Evolutionary conservation across 2,888 invertebrate genomes (phyloP).

Genomic region (Lithosia quadra): DNA sequence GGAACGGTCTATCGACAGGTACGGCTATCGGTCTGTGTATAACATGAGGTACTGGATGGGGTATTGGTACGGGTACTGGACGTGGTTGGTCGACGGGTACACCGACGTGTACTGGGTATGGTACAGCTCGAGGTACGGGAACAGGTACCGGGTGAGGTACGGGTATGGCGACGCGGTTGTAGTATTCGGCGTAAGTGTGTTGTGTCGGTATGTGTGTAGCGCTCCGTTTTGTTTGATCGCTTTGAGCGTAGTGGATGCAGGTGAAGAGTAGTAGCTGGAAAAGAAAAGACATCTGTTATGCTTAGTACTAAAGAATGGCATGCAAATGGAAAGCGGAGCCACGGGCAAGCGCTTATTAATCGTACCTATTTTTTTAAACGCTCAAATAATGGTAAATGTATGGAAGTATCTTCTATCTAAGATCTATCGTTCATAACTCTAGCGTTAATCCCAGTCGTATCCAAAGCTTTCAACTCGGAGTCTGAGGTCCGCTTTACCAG

Average conservation of each 20-base stretch:
- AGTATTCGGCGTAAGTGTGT: slow-evolving; percentile 77
- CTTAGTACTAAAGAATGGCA: too few species aligned
- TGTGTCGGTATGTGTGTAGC: slow-evolving; percentile 62
- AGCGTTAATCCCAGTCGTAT: too few species aligned
- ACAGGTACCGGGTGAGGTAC: slow-evolving; percentile 82
- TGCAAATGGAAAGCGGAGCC: too few species aligned
- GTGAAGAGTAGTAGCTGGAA: slow-evolving; percentile 64
- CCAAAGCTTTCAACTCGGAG: too few species aligned
- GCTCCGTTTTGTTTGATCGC: slow-evolving; percentile 57
- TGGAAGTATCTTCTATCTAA: too few species aligned
- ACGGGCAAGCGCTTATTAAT: too few species aligned
- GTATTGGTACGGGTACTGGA: slow-evolving; percentile 79
- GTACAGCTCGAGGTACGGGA: slow-evolving; percentile 74
- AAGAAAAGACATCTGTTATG: neutral
- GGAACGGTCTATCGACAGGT: slow-evolving; percentile 85
- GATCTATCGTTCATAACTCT: too few species aligned
- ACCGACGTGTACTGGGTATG: slow-evolving; percentile 81
- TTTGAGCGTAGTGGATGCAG: slow-evolving; percentile 43
- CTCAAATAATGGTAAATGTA: too few species aligned
- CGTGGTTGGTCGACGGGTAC: slow-evolving; percentile 83
- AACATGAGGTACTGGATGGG: slow-evolving; percentile 82
- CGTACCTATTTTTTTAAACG: too few species aligned
- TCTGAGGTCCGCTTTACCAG: too few species aligned
- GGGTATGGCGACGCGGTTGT: slow-evolving; percentile 83
- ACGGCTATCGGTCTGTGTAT: slow-evolving; percentile 79